These are phyloP conservation scores for Chionodraco myersi DNA, from an alignment of 2,113 vertebrate species.

Conservation along the genomic window DNA sequence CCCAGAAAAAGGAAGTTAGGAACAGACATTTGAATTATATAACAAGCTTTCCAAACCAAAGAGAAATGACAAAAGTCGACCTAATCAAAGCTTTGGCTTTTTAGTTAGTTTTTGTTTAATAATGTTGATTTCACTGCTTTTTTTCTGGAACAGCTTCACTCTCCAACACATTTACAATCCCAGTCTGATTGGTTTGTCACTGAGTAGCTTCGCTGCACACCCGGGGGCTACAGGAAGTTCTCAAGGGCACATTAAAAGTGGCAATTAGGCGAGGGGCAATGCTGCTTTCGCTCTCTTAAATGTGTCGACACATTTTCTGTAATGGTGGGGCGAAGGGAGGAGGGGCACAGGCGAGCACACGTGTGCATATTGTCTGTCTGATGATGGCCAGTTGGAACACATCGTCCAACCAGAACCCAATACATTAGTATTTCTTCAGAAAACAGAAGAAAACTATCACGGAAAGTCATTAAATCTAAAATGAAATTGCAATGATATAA, in stretches of 20 bases:
- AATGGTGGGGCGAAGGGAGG: too few relatives aligned
- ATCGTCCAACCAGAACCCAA: too few relatives aligned
- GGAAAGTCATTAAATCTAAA: too few relatives aligned
- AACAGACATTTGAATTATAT: neutral
- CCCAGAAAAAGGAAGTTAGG: neutral
- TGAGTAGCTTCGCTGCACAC: neutral
- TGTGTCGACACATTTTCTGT: too few relatives aligned
- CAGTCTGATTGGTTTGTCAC: neutral
- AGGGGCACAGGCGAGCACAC: too few relatives aligned
- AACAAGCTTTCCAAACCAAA: neutral
- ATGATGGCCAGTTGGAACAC: too few relatives aligned
- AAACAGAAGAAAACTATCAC: too few relatives aligned
- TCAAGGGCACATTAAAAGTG: slow-evolving; percentile 1
- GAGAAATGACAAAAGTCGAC: neutral
- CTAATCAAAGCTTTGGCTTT: neutral
- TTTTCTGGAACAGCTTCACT: neutral
- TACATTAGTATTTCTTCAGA: too few relatives aligned
- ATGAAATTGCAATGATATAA: too few relatives aligned
- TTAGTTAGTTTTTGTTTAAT: neutral
- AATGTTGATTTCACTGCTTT: neutral
- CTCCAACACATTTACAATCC: neutral
- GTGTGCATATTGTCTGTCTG: too few relatives aligned
- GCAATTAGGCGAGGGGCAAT: neutral
- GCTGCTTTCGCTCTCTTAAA: neutral
- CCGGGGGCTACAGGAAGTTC: neutral